phyloP scores from a whole-genome alignment of 2,113 vertebrate species.

The Salvator merianae region DNA sequence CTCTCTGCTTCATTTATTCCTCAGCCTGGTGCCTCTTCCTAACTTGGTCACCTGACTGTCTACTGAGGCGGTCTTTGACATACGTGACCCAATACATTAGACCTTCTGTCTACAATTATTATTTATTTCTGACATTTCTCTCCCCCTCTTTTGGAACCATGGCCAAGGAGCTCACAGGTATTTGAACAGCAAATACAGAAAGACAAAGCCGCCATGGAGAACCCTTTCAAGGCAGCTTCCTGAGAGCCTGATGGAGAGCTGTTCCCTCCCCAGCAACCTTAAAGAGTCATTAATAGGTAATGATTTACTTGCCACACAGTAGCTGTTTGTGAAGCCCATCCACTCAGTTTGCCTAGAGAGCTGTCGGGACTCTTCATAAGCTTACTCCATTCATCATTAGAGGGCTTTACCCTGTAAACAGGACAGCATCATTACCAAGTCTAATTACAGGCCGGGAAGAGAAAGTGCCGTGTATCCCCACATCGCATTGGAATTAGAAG shows the following conservation, averaged over 20 bases:
- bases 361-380: conserved; percentile 61
- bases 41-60: neutral
- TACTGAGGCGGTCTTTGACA: neutral
- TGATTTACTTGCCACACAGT: conserved; percentile 60
- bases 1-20: neutral
- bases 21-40: too few relatives aligned
- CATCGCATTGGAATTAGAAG: conserved; percentile 63
- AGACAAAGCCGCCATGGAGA: neutral
- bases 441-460: conserved; percentile 80
- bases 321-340: conserved; percentile 68
- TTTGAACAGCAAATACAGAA: neutral
- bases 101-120: neutral
- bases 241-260: neutral
- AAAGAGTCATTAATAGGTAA: conserved; percentile 52
- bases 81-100: neutral
- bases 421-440: conserved; percentile 77
- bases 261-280: conserved; percentile 45
- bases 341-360: conserved; percentile 62
- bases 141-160: neutral
- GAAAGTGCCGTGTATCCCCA: conserved; percentile 65
- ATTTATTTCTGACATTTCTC: neutral
- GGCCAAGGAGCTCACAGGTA: neutral
- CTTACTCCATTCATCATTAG: conserved; percentile 77
- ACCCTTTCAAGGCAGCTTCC: conserved; percentile 1
- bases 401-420: conserved; percentile 79